Conservation (phyloP, 2,797 vertebrate species). For the Lateolabrax maculatus region DNA sequence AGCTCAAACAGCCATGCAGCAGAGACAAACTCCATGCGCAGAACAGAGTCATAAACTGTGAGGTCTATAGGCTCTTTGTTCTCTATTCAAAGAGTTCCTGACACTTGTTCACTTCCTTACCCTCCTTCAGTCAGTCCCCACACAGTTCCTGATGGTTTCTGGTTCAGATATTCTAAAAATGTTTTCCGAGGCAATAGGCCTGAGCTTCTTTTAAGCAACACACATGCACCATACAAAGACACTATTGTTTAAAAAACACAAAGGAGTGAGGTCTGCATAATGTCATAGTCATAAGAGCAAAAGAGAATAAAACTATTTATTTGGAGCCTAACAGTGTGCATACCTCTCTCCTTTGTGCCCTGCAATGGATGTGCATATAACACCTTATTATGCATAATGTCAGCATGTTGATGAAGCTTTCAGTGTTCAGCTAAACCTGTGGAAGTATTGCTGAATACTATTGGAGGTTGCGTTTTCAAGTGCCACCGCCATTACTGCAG, state of each 20-base stretch:
- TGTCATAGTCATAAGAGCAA: no score
- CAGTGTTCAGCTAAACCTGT: neutral
- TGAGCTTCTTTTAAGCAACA: constrained; percentile 31
- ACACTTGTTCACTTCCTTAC: constrained; percentile 55
- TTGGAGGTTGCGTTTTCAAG: no score
- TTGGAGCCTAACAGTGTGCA: no score
- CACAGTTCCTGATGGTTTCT: constrained; percentile 50
- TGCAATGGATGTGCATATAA: no score
- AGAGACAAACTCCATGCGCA: constrained; percentile 40
- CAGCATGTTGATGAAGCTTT: constrained; percentile 11
- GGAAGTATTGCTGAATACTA: neutral
- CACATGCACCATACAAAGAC: constrained; percentile 43
- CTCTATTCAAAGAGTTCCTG: constrained; percentile 51
- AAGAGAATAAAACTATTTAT: no score
- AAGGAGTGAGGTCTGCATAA: neutral
- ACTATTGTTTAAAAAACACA: constrained; percentile 37
- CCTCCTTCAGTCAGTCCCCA: constrained; percentile 21
- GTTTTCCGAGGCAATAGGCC: constrained; percentile 30
- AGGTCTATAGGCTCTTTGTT: constrained; percentile 65
- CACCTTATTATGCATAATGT: constrained; percentile 8
- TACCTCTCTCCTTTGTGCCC: no score
- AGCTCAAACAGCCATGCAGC: constrained; percentile 34
- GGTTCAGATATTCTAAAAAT: constrained; percentile 50
- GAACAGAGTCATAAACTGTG: constrained; percentile 49
- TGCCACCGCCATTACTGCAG: no score